These are phyloP conservation scores for Geodia barretti DNA, from an alignment of 37 sponge, comb jelly and placozoan genomes.

Conservation along the genomic window DNA sequence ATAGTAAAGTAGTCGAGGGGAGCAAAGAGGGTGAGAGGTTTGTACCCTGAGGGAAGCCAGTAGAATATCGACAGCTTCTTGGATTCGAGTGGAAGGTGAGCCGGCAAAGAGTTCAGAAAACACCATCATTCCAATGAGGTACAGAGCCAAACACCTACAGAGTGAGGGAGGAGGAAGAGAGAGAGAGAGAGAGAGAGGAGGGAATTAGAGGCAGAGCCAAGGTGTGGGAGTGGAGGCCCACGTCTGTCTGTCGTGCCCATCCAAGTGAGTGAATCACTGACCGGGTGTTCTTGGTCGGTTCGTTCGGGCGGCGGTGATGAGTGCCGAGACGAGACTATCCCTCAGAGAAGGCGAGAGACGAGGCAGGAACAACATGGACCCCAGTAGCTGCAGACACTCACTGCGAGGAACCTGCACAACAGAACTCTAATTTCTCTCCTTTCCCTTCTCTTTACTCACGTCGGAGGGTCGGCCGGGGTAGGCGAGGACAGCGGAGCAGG, in stretches of 20 bases:
- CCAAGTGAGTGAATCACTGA: no score
- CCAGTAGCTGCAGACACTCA: slow-evolving; percentile 54
- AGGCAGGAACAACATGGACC: slow-evolving; percentile 46
- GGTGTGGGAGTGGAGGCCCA: no score
- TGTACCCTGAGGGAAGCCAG: slow-evolving; percentile 61
- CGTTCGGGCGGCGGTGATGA: slow-evolving; percentile 44
- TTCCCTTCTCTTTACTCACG: no score
- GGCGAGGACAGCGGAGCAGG: slow-evolving; percentile 34
- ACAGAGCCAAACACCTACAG: slow-evolving; percentile 62
- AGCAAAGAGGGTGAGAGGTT: not conserved
- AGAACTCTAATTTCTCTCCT: no score
- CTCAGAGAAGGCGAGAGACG: slow-evolving; percentile 36
- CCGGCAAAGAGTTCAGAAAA: slow-evolving; percentile 34
- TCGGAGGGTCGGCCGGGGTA: not conserved
- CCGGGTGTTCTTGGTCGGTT: slow-evolving; percentile 38
- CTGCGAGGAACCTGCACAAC: slow-evolving; percentile 33
- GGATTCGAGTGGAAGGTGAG: slow-evolving; percentile 7
- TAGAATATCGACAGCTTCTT: slow-evolving; percentile 60
- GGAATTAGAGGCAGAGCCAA: no score
- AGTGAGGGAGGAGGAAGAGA: no score
- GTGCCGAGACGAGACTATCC: slow-evolving; percentile 35
- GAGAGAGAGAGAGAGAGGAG: no score
- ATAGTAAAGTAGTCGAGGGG: not conserved
- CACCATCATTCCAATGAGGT: slow-evolving; percentile 58
- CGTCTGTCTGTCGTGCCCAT: no score